phyloP scores from a whole-genome alignment of 2,888 invertebrate genomes.

The Shargacucullia verbasci region DNA sequence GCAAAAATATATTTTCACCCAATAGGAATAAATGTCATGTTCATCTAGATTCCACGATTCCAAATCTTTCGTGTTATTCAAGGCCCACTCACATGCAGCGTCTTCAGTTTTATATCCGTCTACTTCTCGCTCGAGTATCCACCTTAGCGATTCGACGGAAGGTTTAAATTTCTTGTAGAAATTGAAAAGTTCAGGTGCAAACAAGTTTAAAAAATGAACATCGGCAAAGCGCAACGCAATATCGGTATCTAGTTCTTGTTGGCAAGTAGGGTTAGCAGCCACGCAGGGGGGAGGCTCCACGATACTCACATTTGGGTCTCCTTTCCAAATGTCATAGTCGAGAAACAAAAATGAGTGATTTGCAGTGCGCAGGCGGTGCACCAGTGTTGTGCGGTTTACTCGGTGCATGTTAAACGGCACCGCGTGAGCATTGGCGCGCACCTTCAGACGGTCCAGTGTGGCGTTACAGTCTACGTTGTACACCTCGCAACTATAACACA shows the following conservation, averaged over 20 bases:
- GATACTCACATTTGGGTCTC: neutral
- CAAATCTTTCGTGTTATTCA: neutral
- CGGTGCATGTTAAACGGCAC: neutral
- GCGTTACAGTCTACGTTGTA: neutral
- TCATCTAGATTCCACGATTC: conserved; percentile 1
- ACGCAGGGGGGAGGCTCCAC: conserved; percentile 40
- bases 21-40: conserved; percentile 8
- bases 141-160: conserved; percentile 12
- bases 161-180: conserved; percentile 28
- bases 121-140: conserved; percentile 26
- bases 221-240: conserved; percentile 43
- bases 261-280: conserved; percentile 6
- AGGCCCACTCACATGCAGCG: conserved; percentile 28
- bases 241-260: conserved; percentile 24
- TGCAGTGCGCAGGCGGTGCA: neutral
- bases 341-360: conserved; percentile 44
- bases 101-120: conserved; percentile 19
- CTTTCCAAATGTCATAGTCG: conserved; percentile 50
- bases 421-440: conserved; percentile 10
- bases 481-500: neutral
- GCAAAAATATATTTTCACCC: conserved; percentile 40
- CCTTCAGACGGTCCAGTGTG: neutral
- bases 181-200: conserved; percentile 24
- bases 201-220: neutral
- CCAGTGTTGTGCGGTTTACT: conserved; percentile 6